Evolutionary conservation across 2,888 invertebrate species (phyloP), one percentile per base, ranked within the genome.

Genomic region (Dascillus cervinus): DNA sequence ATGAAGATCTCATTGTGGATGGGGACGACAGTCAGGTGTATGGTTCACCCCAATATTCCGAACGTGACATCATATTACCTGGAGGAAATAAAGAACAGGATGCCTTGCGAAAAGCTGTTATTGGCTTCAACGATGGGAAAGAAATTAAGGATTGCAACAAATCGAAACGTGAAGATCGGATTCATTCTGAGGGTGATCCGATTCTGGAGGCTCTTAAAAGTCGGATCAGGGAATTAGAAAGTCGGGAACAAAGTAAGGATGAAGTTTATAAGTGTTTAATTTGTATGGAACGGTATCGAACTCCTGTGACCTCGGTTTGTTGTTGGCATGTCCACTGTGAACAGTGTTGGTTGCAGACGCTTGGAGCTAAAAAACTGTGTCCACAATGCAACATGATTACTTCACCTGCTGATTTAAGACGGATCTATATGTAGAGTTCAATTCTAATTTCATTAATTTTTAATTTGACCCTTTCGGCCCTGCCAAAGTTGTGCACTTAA

Each of bases 251-350:
- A 49, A 62, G 61, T 43, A 70, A 65, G 41, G 68, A 70, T 34
- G 70, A 72, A 34, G 78, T 82, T 63, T 77, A 79, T 41, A 89
- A 89, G 62, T 92, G 92, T 67, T 72, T 91, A 29, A 92, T 92
- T 45, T 92, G 92, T 57, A 78, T 91, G 70, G 90, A 87, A 29
- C 73, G 79, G 14, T 89, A 89, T 62, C 73, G 74, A 32, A 86
- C 85, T 21, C 91, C 94, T 0, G 82, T 91, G 3, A 89, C 90
- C 29, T 94, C 94, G 1, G 84, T 92, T 37, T 89, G 89, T 56
- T 95, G 95, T 63, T 95, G 94, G 94, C 95, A 95, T 63, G 92
- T 94, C 0, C 88, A 94, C 62, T 95, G 95, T 56, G 91, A 94
- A 69, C 73, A 77, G 44, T 83, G 83, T 57, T 83, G 82, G 82